Conservation (phyloP, 2,797 vertebrate genomes). For the Tiaroga cobitis region DNA sequence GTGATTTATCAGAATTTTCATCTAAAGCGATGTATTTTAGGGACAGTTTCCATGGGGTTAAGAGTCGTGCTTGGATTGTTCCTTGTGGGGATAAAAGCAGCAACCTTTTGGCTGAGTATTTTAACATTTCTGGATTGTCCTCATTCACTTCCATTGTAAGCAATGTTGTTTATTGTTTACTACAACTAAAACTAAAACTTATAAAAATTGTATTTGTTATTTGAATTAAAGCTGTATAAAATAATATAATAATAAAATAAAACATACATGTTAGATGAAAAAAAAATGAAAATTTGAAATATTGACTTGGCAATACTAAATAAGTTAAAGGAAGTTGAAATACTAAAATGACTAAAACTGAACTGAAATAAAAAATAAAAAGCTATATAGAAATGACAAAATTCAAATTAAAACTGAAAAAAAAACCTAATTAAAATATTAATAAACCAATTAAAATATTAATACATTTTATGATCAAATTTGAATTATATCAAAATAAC, state of each 20-base stretch:
- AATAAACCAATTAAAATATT: background rate
- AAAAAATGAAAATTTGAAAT: background rate
- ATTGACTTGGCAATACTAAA: background rate
- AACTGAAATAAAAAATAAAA: background rate
- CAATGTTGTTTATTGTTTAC: background rate
- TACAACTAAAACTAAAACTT: background rate
- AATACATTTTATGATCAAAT: background rate
- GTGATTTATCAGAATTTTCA: constrained; percentile 1
- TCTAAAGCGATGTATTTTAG: background rate
- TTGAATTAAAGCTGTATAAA: background rate
- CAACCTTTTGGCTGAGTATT: background rate
- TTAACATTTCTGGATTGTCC: background rate
- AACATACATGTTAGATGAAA: background rate
- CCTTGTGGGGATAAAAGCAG: background rate
- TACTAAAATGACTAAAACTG: background rate
- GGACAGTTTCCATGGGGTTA: background rate
- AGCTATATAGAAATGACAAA: background rate
- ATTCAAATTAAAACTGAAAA: too few relatives aligned
- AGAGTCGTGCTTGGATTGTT: background rate
- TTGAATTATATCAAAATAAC: background rate
- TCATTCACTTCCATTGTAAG: background rate
- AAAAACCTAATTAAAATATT: background rate
- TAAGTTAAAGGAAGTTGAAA: background rate
- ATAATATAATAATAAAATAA: background rate
- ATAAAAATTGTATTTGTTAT: background rate